phyloP scores from a whole-genome alignment of 2,797 vertebrate species.

The Thamnophis elegans region DNA sequence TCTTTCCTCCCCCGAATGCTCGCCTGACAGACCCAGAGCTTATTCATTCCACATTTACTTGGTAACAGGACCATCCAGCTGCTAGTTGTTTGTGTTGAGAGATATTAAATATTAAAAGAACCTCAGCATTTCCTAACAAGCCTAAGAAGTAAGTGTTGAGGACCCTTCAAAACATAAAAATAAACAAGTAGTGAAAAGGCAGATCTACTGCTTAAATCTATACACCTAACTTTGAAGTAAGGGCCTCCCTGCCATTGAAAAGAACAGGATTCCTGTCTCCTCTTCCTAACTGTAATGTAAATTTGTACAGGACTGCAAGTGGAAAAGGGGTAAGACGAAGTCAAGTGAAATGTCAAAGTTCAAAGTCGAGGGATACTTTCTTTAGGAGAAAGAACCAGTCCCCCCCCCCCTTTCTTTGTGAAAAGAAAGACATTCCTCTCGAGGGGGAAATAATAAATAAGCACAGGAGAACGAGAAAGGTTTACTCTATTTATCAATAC shows the following conservation, averaged over 20 bases:
- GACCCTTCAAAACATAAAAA: not conserved
- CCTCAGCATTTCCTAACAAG: constrained; percentile 2
- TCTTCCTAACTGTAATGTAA: not conserved
- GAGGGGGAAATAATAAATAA: not conserved
- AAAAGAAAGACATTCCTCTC: not conserved
- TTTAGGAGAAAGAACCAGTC: not conserved
- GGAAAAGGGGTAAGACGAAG: not conserved
- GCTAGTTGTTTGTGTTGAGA: not conserved
- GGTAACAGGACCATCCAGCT: not conserved
- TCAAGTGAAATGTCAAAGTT: not conserved
- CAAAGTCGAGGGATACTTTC: not conserved
- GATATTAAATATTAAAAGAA: not conserved
- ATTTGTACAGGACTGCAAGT: not conserved
- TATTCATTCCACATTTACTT: not conserved
- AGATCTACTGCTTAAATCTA: not conserved
- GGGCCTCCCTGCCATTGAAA: not conserved
- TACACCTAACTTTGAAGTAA: not conserved
- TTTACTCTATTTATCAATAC: not conserved
- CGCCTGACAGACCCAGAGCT: not conserved
- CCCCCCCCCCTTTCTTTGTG: not conserved
- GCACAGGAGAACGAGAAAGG: not conserved
- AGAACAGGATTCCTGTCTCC: not conserved
- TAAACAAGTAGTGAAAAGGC: not conserved
- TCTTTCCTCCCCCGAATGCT: not conserved
- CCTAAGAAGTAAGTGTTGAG: not conserved